These are phyloP conservation scores for Gallinago media DNA, from an alignment of 2,113 vertebrate species.

Conservation along the genomic window DNA sequence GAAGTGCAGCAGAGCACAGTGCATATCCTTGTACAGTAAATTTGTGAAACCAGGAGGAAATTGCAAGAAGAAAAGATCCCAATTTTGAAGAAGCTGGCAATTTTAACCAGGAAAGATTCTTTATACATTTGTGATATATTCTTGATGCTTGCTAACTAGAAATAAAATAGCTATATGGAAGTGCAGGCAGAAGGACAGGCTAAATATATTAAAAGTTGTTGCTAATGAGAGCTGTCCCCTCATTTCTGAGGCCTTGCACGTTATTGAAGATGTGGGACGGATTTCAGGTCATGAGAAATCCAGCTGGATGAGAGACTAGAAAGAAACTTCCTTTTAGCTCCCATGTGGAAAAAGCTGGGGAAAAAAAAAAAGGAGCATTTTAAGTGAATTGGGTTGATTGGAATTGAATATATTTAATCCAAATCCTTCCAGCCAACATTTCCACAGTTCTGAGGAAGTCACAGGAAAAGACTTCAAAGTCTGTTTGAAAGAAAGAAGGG, in stretches of 20 bases:
- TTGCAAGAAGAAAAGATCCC: neutral
- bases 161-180: neutral
- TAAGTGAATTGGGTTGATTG: neutral
- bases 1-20: neutral
- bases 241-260: neutral
- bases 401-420: neutral
- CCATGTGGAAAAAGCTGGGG: conserved; percentile 23
- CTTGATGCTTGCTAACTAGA: neutral
- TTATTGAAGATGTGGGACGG: neutral
- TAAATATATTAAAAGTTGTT: neutral
- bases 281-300: conserved; percentile 18
- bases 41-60: neutral
- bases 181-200: neutral
- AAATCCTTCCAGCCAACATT: neutral
- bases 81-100: neutral
- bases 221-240: conserved; percentile 18
- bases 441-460: neutral
- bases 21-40: neutral
- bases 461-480: neutral
- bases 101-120: neutral
- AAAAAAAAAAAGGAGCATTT: neutral
- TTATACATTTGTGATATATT: neutral
- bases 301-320: neutral
- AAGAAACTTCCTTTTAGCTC: conserved; percentile 15
- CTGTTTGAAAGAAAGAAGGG: neutral